Evolutionary conservation across 2,888 invertebrate species (phyloP).

Genomic region (Scaptomyza tumidula): DNA sequence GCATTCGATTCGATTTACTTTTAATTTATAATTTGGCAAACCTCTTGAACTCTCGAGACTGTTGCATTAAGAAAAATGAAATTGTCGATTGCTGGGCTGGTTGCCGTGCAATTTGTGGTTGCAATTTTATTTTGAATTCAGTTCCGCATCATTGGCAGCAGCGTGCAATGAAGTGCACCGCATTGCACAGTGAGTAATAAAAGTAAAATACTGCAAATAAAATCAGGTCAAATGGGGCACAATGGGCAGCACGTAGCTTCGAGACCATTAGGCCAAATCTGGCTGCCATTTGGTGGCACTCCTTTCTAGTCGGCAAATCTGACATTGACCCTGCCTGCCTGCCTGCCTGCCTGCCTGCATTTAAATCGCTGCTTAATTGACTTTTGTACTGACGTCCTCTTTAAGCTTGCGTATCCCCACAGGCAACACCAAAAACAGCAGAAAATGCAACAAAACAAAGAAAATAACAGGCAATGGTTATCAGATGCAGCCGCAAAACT

Average conservation of each 20-base stretch:
- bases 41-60: constrained; percentile 70
- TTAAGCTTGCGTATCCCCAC: constrained; percentile 62
- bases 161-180: constrained; percentile 1
- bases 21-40: constrained; percentile 80
- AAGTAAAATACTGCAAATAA: constrained; percentile 77
- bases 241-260: constrained; percentile 63
- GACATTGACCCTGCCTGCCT: constrained; percentile 66
- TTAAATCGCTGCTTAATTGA: constrained; percentile 75
- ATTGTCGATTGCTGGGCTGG: constrained; percentile 67
- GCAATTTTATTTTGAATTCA: constrained; percentile 75
- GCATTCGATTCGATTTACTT: constrained; percentile 81
- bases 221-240: constrained; percentile 78
- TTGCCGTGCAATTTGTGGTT: constrained; percentile 72
- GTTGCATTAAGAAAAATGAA: constrained; percentile 70
- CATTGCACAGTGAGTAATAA: constrained; percentile 65
- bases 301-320: constrained; percentile 61
- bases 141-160: constrained; percentile 71
- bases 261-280: constrained; percentile 58
- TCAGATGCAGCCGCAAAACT: constrained; percentile 20
- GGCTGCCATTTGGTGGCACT: constrained; percentile 50
- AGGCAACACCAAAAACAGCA: constrained; percentile 41
- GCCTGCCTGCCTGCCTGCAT: constrained; percentile 71
- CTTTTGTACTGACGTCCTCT: constrained; percentile 54
- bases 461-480: constrained; percentile 14
- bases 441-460: constrained; percentile 4